Evolutionary conservation across 2,888 invertebrate species (phyloP).

Genomic region (Cephus pulcher): DNA sequence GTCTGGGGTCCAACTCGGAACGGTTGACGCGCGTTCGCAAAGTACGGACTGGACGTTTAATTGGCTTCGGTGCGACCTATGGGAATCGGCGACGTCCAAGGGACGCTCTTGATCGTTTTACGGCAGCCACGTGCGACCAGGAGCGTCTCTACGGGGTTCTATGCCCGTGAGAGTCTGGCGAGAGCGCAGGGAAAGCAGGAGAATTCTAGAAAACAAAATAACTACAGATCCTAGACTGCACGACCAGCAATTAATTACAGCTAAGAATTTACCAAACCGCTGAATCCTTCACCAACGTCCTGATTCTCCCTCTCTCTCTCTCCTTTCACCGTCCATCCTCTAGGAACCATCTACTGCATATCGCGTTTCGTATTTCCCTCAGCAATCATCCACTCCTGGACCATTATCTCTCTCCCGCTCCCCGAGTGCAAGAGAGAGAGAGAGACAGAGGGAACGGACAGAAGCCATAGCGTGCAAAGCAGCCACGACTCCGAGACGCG

Average conservation of each 20-base stretch:
- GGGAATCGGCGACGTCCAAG: background rate
- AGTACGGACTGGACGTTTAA: background rate
- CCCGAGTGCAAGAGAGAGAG: background rate
- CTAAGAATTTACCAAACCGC: background rate
- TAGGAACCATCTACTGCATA: background rate
- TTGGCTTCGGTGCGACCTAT: background rate
- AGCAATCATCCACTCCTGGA: background rate
- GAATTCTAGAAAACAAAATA: conserved; percentile 11
- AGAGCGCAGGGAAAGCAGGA: conserved; percentile 7
- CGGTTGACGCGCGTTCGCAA: background rate
- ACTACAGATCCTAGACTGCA: background rate
- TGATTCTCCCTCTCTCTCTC: background rate
- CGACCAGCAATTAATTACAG: background rate
- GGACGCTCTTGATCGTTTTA: background rate
- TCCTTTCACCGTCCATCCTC: conserved; percentile 18
- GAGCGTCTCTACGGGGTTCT: background rate
- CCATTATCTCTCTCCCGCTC: background rate
- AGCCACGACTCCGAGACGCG: background rate
- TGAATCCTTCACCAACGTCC: background rate
- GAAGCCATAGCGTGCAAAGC: background rate
- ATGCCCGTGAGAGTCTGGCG: background rate
- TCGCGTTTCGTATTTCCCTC: background rate
- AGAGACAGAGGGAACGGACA: background rate
- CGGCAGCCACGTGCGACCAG: conserved; percentile 13
- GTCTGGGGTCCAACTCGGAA: background rate